phyloP scores from a whole-genome alignment of 2,888 invertebrate species.

The Eupelmus urozonus region DNA sequence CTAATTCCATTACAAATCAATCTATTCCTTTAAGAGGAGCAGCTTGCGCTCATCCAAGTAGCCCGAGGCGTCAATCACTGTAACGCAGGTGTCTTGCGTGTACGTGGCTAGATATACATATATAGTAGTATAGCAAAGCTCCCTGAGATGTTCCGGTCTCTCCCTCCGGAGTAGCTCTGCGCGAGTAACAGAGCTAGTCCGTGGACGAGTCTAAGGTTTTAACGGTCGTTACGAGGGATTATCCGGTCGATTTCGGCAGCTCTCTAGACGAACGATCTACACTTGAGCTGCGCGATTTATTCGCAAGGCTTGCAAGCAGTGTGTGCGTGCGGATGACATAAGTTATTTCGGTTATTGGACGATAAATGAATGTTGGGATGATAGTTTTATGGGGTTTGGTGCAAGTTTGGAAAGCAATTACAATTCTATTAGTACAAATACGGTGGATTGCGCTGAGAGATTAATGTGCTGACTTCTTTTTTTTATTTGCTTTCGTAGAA shows the following conservation, averaged over 20 bases:
- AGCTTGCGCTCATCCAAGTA: background rate
- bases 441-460: background rate
- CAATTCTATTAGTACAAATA: background rate
- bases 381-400: no score
- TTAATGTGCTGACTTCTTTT: background rate
- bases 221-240: conserved; percentile 8
- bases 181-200: background rate
- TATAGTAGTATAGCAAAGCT: background rate
- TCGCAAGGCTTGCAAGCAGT: no score
- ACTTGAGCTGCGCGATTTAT: no score
- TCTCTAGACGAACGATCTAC: background rate
- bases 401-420: background rate
- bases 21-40: conserved; percentile 38
- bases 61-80: conserved; percentile 32
- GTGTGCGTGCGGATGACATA: no score
- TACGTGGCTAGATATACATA: conserved; percentile 2
- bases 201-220: conserved; percentile 9
- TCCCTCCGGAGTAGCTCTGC: background rate
- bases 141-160: no score
- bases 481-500: background rate
- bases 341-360: no score
- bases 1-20: conserved; percentile 44
- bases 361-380: background rate
- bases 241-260: conserved; percentile 19
- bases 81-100: background rate